These are phyloP conservation scores for Cistogaster globosa DNA, from an alignment of 2,888 invertebrate species.

Conservation along the genomic window DNA sequence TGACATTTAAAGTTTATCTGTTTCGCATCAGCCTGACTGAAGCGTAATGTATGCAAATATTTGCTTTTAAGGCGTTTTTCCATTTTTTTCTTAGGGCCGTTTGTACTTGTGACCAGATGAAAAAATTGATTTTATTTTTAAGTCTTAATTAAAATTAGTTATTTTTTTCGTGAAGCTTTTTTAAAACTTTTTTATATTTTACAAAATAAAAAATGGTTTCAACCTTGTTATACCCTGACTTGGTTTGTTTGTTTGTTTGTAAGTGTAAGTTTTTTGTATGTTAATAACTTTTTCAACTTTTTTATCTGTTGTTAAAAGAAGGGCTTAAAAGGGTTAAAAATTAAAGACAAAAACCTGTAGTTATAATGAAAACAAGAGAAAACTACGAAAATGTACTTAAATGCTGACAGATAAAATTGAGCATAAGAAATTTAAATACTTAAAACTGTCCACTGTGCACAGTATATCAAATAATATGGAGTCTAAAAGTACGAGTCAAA, in stretches of 20 bases:
- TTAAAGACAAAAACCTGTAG: too few relatives aligned
- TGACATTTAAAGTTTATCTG: not conserved
- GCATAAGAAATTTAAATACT: too few relatives aligned
- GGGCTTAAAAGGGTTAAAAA: not conserved
- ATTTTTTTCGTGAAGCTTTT: not conserved
- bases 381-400: too few relatives aligned
- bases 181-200: not conserved
- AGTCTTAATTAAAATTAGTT: not conserved
- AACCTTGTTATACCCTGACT: not conserved
- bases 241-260: not conserved
- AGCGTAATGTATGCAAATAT: not conserved
- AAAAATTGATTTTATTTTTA: not conserved
- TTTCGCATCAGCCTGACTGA: not conserved
- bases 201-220: not conserved
- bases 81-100: not conserved
- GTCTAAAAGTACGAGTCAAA: too few relatives aligned
- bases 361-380: too few relatives aligned
- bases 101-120: not conserved
- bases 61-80: not conserved
- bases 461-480: too few relatives aligned
- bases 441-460: too few relatives aligned
- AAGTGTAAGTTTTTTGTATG: not conserved
- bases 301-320: not conserved
- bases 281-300: not conserved
- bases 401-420: too few relatives aligned